These are phyloP conservation scores for Glyphotaelius pellucidus DNA, from an alignment of 2,888 invertebrate genomes.

Conservation along the genomic window DNA sequence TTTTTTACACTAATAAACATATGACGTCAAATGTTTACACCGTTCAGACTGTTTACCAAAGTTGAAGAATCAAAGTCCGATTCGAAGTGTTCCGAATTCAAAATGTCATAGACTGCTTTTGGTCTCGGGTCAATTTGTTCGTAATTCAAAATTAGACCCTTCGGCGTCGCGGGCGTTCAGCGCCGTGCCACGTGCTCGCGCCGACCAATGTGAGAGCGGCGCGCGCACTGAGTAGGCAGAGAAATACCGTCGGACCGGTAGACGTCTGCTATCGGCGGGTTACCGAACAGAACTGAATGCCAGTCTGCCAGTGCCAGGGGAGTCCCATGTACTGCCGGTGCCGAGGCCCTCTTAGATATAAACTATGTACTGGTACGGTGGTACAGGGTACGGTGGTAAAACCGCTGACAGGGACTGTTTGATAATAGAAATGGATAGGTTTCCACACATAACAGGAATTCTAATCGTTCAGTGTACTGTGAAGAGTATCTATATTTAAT, in stretches of 20 bases:
- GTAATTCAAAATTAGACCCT: conserved; percentile 39
- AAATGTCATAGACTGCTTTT: not conserved
- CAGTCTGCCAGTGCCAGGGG: not conserved
- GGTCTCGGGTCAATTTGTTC: not conserved
- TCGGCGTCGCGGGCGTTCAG: conserved; percentile 21
- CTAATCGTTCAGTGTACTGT: not conserved
- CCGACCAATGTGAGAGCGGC: conserved; percentile 34
- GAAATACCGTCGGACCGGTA: conserved; percentile 27
- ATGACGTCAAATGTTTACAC: not conserved
- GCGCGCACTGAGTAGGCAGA: conserved; percentile 36
- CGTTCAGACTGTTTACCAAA: not conserved
- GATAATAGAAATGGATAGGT: not conserved
- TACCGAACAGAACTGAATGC: conserved; percentile 50
- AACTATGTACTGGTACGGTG: not conserved
- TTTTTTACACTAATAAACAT: not conserved
- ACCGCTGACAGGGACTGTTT: not conserved
- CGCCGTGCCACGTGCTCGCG: conserved; percentile 47
- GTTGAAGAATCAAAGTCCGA: not conserved
- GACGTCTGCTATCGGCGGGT: conserved; percentile 53
- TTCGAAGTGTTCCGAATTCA: not conserved
- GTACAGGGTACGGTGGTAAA: not conserved
- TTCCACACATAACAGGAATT: not conserved
- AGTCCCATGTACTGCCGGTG: not conserved
- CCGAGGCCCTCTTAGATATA: not conserved
- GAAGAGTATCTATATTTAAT: not conserved